Evolutionary conservation across 2,113 vertebrate species (phyloP), one percentile per base, ranked within the genome.

Genomic region (zebrafish (Danio rerio)): DNA sequence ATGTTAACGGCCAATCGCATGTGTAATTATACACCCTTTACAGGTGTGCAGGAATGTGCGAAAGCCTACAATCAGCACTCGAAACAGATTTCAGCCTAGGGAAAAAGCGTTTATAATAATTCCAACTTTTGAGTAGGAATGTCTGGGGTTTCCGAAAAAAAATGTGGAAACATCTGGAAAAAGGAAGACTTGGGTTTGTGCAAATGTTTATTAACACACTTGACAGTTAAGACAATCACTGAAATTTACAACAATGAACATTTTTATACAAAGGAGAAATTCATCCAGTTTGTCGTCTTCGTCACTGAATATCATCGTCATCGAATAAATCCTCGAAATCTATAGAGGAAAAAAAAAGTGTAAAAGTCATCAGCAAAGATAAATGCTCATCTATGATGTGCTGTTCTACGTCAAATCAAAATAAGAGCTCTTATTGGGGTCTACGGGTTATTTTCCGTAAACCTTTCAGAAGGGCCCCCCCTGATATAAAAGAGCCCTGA

Each of bases 271-370:
- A 45, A 71, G 6, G 55, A 59, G 65, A 5, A 31, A 55, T 40
- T 4, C 9, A 20, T 66, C 15, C 68, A 18, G 10, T 21, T 5
- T 0, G 62, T 56, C 49, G 20, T 79, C 18, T 84, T 73, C 63
- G 81, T 96, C 93, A 96, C 91, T 96, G 95, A 88, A 96, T 94
- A 91, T 96, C 96, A 13, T 96, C 95, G 0, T 96, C 96, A 86
- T 97, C 96, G 85, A 96, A 96, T 55, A 96, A 93, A 89, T 96
- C 96, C 93, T 96, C 96, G 89, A 96, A 96, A 89, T 96, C 96
- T 97, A 89, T 16, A 50, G 20, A 13, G 47, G 49, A 45, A 81
- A 9, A 7, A 74, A 43, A 80, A 52, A 3, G 49, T 52, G 49
- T 52, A 11, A 52, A 52, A 52, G 11, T 9, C 7, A 9, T 20